Percentiles rank a stretch among this genome's conserved stretches.
These are phyloP conservation scores for Acleris laterana DNA, from an alignment of 2,888 invertebrate species.

Conservation along the genomic window DNA sequence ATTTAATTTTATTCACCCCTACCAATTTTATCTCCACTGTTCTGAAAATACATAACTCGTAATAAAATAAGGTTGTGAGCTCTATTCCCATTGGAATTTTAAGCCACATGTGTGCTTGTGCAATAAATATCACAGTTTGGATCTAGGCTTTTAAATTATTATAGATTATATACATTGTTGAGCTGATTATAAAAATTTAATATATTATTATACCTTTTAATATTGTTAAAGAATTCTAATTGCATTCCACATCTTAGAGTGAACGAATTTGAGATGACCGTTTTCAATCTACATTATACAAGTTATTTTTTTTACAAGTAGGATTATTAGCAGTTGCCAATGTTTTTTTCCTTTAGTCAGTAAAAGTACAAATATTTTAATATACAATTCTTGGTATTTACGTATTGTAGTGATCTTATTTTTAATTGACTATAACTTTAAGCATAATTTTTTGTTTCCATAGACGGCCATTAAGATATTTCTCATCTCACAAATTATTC, in stretches of 20 bases:
- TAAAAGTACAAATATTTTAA: constrained; percentile 92
- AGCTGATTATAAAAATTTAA: constrained; percentile 86
- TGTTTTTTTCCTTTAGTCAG: constrained; percentile 90
- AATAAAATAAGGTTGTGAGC: constrained; percentile 83
- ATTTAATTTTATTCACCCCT: constrained; percentile 61
- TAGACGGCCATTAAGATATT: constrained; percentile 76
- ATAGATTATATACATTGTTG: constrained; percentile 87
- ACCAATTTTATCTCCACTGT: constrained; percentile 67
- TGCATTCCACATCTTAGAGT: constrained; percentile 85
- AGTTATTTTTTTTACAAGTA: constrained; percentile 83
- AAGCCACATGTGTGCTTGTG: constrained; percentile 85
- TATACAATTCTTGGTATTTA: constrained; percentile 85
- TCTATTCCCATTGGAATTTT: constrained; percentile 82
- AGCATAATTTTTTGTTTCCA: constrained; percentile 79
- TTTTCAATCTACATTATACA: constrained; percentile 84
- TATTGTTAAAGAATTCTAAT: constrained; percentile 85
- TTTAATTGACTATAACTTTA: constrained; percentile 81
- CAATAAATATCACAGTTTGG: constrained; percentile 86
- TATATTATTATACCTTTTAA: constrained; percentile 86
- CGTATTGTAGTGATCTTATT: constrained; percentile 83
- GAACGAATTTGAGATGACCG: constrained; percentile 84
- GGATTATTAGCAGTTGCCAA: constrained; percentile 84
- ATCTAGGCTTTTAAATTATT: constrained; percentile 85
- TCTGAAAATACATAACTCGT: constrained; percentile 64
- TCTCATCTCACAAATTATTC: constrained; percentile 77